Base-by-base conservation (phyloP, 2,113 vertebrate genomes). In the Callionymus lyra region DNA sequence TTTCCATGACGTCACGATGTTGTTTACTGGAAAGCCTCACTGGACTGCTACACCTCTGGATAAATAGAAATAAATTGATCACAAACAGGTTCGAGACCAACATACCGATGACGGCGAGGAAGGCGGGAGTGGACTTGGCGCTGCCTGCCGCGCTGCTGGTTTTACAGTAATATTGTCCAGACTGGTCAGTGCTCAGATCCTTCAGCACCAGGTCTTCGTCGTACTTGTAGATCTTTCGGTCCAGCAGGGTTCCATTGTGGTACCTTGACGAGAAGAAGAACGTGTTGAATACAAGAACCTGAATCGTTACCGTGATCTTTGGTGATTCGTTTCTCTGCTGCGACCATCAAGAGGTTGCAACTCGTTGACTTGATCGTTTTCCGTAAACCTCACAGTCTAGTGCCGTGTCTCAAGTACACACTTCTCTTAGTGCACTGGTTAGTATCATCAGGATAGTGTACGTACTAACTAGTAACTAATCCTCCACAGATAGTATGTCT, bases 131-230 rank as follows among this genome's bases (percentile, higher is more conserved):
- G 0, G 94, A 98, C 53, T 84, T 88, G 66, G 91, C 88, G 34
- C 84, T 76, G 0, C 93, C 91, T 0, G 86, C 81, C 12, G 84
- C 71, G 6, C 85, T 91, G 79, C 82, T 91, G 27, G 88, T 87
- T 74, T 97, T 95, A 80, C 94, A 98, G 63, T 92, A 86, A 70
- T 97, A 97, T 19, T 68, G 56, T 4, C 94, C 94, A 0, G 86
- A 79, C 37, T 97, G 91, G 38, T 63, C 73, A 0, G 3, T 57
- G 1, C 51, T 74, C 56, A 98, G 63, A 10, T 77, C 83, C 9
- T 53, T 72, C 31, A 98, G 69, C 5, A 69, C 74, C 38, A 98
- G 72, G 36, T 82, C 88, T 12, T 87, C 78, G 34, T 87, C 60
- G 0, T 87, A 86, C n/a, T 86, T 82, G 33, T 78, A 70, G 3